Percentiles rank a stretch among this genome's conserved stretches.
phyloP scores from a whole-genome alignment of 2,797 vertebrate species.

The Takifugu rubripes region DNA sequence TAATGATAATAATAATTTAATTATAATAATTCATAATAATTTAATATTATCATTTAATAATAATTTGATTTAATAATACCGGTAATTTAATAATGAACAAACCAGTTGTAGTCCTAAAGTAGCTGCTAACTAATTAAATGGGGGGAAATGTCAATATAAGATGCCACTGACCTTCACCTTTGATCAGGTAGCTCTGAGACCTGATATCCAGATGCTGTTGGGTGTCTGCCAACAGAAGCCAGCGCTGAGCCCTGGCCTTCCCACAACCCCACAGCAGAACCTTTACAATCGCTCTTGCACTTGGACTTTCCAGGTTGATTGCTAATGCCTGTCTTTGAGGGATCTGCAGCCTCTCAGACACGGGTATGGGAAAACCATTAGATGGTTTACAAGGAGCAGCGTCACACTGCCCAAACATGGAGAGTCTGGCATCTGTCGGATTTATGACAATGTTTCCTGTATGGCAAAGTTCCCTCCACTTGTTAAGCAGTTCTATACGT shows the following conservation, averaged over 20 bases:
- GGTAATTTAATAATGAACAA: neutral
- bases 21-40: no score
- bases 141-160: neutral
- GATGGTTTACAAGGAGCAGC: slow-evolving; percentile 8
- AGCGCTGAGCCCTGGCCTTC: slow-evolving; percentile 45
- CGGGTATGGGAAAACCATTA: slow-evolving; percentile 53
- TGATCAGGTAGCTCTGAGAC: slow-evolving; percentile 15
- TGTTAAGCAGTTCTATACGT: slow-evolving; percentile 74
- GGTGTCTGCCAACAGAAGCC: slow-evolving; percentile 77
- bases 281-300: slow-evolving; percentile 57
- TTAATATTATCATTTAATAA: neutral
- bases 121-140: neutral
- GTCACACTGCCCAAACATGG: slow-evolving; percentile 37
- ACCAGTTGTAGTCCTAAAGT: neutral
- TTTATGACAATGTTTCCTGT: slow-evolving; percentile 64
- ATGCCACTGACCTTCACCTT: slow-evolving; percentile 26
- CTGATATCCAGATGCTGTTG: slow-evolving; percentile 59
- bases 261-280: slow-evolving; percentile 70
- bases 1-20: no score
- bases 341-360: slow-evolving; percentile 54
- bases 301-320: slow-evolving; percentile 32
- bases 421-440: slow-evolving; percentile 65
- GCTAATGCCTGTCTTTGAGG: slow-evolving; percentile 59
- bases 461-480: slow-evolving; percentile 77
- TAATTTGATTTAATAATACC: neutral